A percentile compares a stretch with the other conserved stretches of the same genome.
Conservation (phyloP, 2,888 invertebrate species). For the Ochropleura plecta region DNA sequence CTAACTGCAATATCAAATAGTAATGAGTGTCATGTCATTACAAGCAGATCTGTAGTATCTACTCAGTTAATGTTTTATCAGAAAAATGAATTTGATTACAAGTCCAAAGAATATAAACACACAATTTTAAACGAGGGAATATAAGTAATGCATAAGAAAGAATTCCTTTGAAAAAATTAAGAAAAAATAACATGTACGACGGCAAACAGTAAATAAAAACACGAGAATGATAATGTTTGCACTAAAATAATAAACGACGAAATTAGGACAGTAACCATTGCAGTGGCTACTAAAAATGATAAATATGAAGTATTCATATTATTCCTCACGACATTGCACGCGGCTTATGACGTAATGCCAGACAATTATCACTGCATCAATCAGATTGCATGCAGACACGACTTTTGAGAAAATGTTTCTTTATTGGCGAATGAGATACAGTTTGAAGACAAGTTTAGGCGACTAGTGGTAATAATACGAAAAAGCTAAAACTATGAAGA, state of each 20-base stretch:
- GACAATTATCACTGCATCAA: conserved; percentile 49
- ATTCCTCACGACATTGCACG: conserved; percentile 31
- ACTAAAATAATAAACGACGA: conserved; percentile 1
- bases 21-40: not conserved
- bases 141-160: not conserved
- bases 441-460: not conserved
- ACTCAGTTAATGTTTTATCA: too few species aligned
- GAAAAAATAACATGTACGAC: not conserved
- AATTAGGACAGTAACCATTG: not conserved
- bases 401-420: conserved; percentile 35
- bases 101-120: not conserved
- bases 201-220: not conserved
- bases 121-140: not conserved
- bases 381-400: conserved; percentile 22
- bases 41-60: not conserved
- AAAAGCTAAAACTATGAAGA: not conserved
- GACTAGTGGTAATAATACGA: not conserved
- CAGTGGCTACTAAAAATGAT: conserved; percentile 27
- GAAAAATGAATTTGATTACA: not conserved
- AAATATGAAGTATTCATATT: conserved; percentile 25
- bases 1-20: not conserved
- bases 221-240: not conserved
- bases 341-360: conserved; percentile 41
- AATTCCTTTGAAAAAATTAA: not conserved
- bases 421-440: not conserved